phyloP scores from a whole-genome alignment of 2,888 invertebrate genomes.

The Cephus runcator region DNA sequence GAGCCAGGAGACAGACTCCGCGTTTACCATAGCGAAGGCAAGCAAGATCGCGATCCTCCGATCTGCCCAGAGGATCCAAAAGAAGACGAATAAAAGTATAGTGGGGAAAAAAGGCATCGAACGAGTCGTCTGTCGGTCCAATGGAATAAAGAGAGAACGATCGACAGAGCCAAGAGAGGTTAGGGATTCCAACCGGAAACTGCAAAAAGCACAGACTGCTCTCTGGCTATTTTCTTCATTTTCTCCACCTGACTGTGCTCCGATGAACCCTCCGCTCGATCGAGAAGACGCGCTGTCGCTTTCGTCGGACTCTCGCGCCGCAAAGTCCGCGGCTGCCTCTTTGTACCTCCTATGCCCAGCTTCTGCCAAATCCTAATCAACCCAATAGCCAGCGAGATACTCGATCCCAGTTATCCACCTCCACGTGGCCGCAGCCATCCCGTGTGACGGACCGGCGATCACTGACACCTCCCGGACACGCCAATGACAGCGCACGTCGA shows the following conservation, averaged over 20 bases:
- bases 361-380: neutral
- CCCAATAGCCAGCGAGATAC: neutral
- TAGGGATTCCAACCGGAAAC: neutral
- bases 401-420: neutral
- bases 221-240: neutral
- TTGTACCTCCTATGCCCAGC: neutral
- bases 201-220: conserved; percentile 1
- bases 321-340: neutral
- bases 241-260: neutral
- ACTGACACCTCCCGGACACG: neutral
- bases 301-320: neutral
- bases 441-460: neutral
- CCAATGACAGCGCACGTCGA: neutral
- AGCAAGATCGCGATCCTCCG: neutral
- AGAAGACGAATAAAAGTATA: neutral
- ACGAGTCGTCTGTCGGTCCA: neutral
- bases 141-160: neutral
- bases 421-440: neutral
- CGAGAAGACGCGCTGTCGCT: conserved; percentile 4
- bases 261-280: neutral
- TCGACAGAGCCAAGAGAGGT: neutral
- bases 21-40: neutral
- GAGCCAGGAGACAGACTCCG: conserved; percentile 14
- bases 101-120: neutral
- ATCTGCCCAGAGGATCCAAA: neutral